A percentile compares a stretch with the other conserved stretches of the same genome.
Evolutionary conservation across 2,888 invertebrate genomes (phyloP).

Genomic region (Ctena decussata): DNA sequence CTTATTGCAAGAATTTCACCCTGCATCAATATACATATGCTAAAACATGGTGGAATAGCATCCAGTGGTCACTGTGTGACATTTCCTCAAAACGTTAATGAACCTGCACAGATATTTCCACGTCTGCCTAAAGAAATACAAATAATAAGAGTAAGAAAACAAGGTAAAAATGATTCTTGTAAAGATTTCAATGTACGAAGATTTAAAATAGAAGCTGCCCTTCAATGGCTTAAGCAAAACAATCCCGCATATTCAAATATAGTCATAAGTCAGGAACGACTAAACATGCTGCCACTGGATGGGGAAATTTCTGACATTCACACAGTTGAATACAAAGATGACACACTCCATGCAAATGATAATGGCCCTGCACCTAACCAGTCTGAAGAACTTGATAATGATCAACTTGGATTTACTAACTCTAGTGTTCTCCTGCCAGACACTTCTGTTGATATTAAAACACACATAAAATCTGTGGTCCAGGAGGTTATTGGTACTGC

Average conservation of each 20-base stretch:
- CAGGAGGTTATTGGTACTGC: constrained; percentile 17
- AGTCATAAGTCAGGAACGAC: constrained; percentile 38
- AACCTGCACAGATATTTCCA: constrained; percentile 41
- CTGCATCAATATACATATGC: constrained; percentile 45
- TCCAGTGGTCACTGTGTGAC: constrained; percentile 49
- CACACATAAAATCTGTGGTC: constrained; percentile 29
- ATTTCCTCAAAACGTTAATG: constrained; percentile 32
- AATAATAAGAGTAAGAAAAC: constrained; percentile 16
- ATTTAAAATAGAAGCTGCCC: constrained; percentile 7
- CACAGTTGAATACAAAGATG: constrained; percentile 25
- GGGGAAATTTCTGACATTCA: constrained; percentile 35
- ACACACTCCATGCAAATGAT: constrained; percentile 32
- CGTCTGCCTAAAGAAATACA: constrained; percentile 35
- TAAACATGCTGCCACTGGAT: constrained; percentile 35
- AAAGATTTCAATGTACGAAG: constrained; percentile 60
- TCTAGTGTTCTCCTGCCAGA: constrained; percentile 48
- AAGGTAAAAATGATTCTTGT: constrained; percentile 53
- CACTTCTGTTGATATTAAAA: constrained; percentile 1
- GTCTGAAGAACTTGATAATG: background rate
- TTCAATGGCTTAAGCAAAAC: constrained; percentile 56
- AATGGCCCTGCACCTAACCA: constrained; percentile 46
- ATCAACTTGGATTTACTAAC: constrained; percentile 16
- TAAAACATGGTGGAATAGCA: constrained; percentile 49
- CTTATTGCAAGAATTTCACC: constrained; percentile 28
- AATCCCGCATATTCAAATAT: constrained; percentile 15